Conservation (phyloP, 2,113 vertebrate species). For the Bettongia penicillata region DNA sequence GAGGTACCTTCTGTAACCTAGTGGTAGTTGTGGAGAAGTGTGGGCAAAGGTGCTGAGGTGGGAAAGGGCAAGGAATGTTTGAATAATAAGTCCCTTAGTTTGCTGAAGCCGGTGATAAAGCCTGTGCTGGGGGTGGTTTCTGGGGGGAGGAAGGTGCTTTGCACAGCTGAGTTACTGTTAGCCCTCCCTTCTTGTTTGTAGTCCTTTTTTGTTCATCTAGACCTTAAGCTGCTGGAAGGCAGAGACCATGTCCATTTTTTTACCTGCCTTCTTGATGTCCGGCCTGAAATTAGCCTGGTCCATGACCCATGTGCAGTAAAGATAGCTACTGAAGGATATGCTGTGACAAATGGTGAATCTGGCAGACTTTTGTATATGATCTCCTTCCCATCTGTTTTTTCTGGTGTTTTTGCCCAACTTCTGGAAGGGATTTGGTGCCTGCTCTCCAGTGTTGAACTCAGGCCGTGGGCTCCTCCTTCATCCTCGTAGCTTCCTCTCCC, state of each 20-base stretch:
- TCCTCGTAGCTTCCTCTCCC: not conserved
- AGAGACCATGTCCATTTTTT: not conserved
- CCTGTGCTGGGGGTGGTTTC: too few relatives aligned
- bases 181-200: not conserved
- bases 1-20: not conserved
- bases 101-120: not conserved
- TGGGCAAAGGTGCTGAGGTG: not conserved
- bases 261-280: not conserved
- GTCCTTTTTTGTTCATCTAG: not conserved
- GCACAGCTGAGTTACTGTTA: too few relatives aligned
- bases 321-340: not conserved
- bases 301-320: not conserved
- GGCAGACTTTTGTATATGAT: not conserved
- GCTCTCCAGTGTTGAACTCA: not conserved
- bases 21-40: not conserved
- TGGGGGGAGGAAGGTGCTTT: not conserved
- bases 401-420: not conserved
- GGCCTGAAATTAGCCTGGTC: not conserved
- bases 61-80: not conserved
- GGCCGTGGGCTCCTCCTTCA: not conserved
- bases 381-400: not conserved
- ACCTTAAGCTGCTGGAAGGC: not conserved
- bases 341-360: not conserved
- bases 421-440: not conserved
- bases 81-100: not conserved